These are phyloP conservation scores for Meiosimyza platycephala DNA, from an alignment of 2,888 invertebrate genomes.

Conservation along the genomic window DNA sequence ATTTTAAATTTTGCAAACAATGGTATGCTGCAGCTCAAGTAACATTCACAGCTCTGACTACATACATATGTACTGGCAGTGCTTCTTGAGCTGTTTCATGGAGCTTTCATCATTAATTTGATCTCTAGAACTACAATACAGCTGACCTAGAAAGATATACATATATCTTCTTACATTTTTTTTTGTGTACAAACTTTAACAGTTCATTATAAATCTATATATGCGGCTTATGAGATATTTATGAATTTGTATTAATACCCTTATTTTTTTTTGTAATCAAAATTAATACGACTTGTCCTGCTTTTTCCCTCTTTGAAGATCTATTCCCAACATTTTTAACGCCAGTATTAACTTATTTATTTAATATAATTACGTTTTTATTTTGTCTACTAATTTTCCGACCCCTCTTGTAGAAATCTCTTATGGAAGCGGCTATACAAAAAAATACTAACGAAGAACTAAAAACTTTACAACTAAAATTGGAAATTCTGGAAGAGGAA, in stretches of 20 bases:
- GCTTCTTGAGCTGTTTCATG: too few relatives aligned
- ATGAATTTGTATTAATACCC: slow-evolving; percentile 10
- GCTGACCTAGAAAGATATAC: too few relatives aligned
- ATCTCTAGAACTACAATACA: too few relatives aligned
- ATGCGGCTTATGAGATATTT: background rate
- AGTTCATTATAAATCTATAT: background rate
- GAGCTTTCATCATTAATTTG: too few relatives aligned
- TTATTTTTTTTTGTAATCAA: background rate
- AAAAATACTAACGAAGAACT: slow-evolving; percentile 69
- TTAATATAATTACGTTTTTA: slow-evolving; percentile 41
- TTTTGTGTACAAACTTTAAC: too few relatives aligned
- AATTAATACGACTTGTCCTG: background rate
- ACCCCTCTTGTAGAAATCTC: slow-evolving; percentile 66
- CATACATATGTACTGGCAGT: too few relatives aligned
- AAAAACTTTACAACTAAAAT: slow-evolving; percentile 71
- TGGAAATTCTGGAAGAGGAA: slow-evolving; percentile 71
- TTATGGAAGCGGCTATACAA: slow-evolving; percentile 70
- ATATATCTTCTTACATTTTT: too few relatives aligned
- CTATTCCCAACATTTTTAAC: slow-evolving; percentile 7
- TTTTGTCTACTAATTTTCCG: slow-evolving; percentile 60
- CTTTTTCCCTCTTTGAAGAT: background rate
- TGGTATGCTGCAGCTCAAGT: too few relatives aligned
- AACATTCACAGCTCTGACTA: too few relatives aligned
- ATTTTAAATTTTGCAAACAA: too few relatives aligned
- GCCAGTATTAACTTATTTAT: background rate